These are phyloP conservation scores for Valencia hispanica DNA, from an alignment of 2,797 vertebrate species.

Conservation along the genomic window DNA sequence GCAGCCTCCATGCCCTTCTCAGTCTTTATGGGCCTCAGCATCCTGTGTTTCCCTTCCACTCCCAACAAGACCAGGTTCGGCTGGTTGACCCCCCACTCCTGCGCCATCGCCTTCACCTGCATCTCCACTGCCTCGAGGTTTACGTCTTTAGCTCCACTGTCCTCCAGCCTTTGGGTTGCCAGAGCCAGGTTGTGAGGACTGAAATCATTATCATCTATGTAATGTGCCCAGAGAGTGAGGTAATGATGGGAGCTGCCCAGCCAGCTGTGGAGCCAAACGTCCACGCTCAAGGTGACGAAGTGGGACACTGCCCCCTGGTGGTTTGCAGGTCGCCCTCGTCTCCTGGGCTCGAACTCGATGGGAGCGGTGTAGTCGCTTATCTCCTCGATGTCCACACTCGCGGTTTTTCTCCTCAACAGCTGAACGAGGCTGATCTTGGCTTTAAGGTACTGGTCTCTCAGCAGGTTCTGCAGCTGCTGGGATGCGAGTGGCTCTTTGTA, in stretches of 20 bases:
- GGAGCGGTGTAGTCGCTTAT: conserved; percentile 56
- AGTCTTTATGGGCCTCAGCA: not conserved
- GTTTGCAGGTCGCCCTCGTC: conserved; percentile 8
- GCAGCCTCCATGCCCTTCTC: conserved; percentile 35
- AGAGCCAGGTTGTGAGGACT: conserved; percentile 70
- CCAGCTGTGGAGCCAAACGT: conserved; percentile 77
- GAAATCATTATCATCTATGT: conserved; percentile 70
- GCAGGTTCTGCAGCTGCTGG: conserved; percentile 62
- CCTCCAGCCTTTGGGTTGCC: conserved; percentile 53
- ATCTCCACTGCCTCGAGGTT: conserved; percentile 46
- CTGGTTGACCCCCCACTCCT: conserved; percentile 75
- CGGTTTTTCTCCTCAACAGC: conserved; percentile 42
- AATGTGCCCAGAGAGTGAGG: conserved; percentile 79
- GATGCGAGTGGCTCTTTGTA: conserved; percentile 69
- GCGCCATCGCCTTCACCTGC: conserved; percentile 64
- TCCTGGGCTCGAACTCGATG: conserved; percentile 51
- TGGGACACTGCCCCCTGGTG: conserved; percentile 38
- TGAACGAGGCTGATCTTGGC: conserved; percentile 60
- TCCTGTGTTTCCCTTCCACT: conserved; percentile 51
- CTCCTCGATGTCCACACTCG: conserved; percentile 6
- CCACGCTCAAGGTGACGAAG: conserved; percentile 65
- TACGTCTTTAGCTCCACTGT: conserved; percentile 43
- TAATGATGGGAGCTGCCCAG: conserved; percentile 54
- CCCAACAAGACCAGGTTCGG: conserved; percentile 69
- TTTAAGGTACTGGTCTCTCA: conserved; percentile 70